Base-by-base conservation (phyloP, 2,888 invertebrate genomes). In the Cerceris rybyensis region DNA sequence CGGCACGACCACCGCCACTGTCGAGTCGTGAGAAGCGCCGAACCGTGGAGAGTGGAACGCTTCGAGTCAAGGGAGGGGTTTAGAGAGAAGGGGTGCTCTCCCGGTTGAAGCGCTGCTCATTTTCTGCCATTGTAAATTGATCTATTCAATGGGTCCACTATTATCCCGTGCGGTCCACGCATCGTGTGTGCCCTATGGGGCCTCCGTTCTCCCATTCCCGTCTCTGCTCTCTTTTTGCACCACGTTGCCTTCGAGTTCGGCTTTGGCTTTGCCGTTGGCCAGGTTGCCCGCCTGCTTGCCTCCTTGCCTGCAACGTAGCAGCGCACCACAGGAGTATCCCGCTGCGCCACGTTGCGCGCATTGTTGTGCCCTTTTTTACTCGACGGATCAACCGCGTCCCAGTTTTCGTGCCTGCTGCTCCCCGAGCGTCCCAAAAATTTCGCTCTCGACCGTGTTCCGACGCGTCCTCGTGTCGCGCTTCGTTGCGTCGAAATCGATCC, bases 111-210 rank as follows among this genome's bases (percentile, higher is more conserved):
- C 68, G 82, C 88, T 92, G 92, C 91, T 92, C 92, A 89, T 92
- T 92, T 92, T 89, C 89, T 89, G 89, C 91, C 91, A 92, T 92
- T 92, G 92, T 92, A 92, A 92, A 92, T 92, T 91, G 92, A 92
- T 92, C 92, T 91, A 92, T 92, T 92, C 91, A 92, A 90, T 92
- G 91, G 91, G 88, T 88, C 90, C 90, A 86, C 86, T 89, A 91
- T 92, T 89, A 90, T 88, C 84, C 83, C 87, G 86, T 85, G 88
- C 81, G 85, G 88, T 86, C 83, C 86, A 74, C 78, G 81, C 75
- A 78, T 79, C 83, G 82, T 83, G 83, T 78, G 80, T 85, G 84
- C 87, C 87, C 89, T 88, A 87, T 88, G 88, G 88, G 84, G 84
- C 80, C 85, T 78, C 77, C 81, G 60, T 67, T 73, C 71, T 41